Percentiles rank a stretch among this genome's conserved stretches.
Evolutionary conservation across 1,140 invertebrate species (phyloP).

Genomic region (Hyposmocoma kahamanoa): DNA sequence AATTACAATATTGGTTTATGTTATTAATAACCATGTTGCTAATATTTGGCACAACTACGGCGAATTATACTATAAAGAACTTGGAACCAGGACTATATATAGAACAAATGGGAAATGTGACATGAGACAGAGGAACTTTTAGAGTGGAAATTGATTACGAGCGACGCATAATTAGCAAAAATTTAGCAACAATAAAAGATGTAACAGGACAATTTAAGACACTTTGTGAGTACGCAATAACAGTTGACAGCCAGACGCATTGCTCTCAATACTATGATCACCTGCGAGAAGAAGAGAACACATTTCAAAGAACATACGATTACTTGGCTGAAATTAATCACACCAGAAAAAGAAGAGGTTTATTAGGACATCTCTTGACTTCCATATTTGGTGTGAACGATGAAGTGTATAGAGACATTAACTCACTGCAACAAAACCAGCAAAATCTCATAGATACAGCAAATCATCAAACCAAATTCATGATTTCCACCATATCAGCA

Average conservation of each 20-base stretch:
- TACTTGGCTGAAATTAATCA: slow-evolving; percentile 1
- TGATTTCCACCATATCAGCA: slow-evolving; percentile 1
- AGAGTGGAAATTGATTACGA: slow-evolving; percentile 3
- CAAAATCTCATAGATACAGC: slow-evolving; percentile 2
- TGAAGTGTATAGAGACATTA: slow-evolving; percentile 2
- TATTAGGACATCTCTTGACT: slow-evolving; percentile 1
- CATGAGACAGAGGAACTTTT: not conserved
- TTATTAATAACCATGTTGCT: not conserved
- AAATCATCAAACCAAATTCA: slow-evolving; percentile 5
- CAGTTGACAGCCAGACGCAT: not conserved
- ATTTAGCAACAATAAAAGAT: not conserved
- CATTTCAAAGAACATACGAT: not conserved
- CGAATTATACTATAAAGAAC: not conserved
- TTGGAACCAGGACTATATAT: slow-evolving; percentile 4
- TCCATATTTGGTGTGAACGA: slow-evolving; percentile 4
- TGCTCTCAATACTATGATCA: slow-evolving; percentile 3
- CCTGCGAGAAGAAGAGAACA: not conserved
- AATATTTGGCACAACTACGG: not conserved
- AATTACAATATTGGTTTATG: not conserved
- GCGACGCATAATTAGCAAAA: not conserved
- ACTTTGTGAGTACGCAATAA: slow-evolving; percentile 2
- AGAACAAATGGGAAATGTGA: slow-evolving; percentile 2
- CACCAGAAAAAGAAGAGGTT: slow-evolving; percentile 2
- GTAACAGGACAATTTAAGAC: not conserved
- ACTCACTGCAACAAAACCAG: slow-evolving; percentile 1